phyloP scores from a whole-genome alignment of 1,140 invertebrate genomes.

The Mercenaria mercenaria region DNA sequence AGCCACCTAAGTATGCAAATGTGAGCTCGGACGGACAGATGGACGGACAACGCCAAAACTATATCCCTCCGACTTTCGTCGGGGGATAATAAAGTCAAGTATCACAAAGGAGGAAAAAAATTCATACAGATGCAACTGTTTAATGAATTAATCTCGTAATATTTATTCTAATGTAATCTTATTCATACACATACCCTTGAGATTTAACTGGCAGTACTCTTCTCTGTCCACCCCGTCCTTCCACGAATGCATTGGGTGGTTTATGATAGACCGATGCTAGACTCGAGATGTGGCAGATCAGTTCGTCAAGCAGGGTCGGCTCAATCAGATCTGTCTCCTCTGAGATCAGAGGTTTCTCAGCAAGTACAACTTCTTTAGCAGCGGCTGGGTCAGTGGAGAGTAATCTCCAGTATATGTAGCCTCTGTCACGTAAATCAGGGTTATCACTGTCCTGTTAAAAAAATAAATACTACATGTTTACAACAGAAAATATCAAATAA shows the following conservation, averaged over 20 bases:
- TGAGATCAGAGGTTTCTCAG: constrained; percentile 99
- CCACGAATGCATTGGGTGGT: constrained; percentile 99
- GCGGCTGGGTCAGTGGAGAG: constrained; percentile 99
- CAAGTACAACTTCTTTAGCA: constrained; percentile 99
- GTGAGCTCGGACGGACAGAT: no score
- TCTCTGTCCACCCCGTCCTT: constrained; percentile 89
- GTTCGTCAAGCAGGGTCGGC: constrained; percentile 98
- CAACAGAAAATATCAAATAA: no score
- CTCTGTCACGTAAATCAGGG: constrained; percentile 98
- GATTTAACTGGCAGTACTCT: constrained; percentile 83
- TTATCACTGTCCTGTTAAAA: constrained; percentile 98
- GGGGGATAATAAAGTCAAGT: no score
- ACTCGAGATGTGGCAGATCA: constrained; percentile 99
- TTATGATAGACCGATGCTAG: constrained; percentile 99
- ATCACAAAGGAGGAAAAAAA: no score
- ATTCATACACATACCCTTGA: constrained; percentile 77
- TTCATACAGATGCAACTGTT: no score
- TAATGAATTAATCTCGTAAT: no score
- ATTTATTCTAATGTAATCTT: no score
- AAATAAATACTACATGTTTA: no score
- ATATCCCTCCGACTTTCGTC: no score
- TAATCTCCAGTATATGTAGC: constrained; percentile 99
- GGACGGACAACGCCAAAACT: no score
- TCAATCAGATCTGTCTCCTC: constrained; percentile 99
- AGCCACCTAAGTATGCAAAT: no score